Base-by-base conservation (phyloP, 1,140 invertebrate species). In the Drosophila seguyi region DNA sequence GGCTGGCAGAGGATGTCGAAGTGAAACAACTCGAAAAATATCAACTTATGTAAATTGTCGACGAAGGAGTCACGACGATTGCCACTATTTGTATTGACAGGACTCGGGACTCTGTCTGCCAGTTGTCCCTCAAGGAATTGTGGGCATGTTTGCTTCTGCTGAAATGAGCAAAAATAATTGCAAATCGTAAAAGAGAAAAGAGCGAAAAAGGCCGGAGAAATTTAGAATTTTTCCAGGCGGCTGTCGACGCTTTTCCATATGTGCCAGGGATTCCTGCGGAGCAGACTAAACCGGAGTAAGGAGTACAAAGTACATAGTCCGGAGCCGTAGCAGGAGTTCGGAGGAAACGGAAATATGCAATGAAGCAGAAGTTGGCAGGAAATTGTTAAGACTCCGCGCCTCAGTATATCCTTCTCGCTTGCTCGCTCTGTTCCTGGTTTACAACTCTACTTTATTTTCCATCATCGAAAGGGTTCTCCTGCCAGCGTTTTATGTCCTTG, bases 161-260 rank as follows among this genome's bases (percentile, higher is more conserved):
- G 84, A 88, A 88, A 90, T 88, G 84, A 90, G 84, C 84, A 88
- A 88, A 88, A 88, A 88, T 88, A 88, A 88, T 88, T 88, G 84
- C 84, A 78, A 88, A 88, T 88, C 84, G 84, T 88, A 88, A 88
- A 88, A 79, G 75, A 79, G 56, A 45, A 75, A 72, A 58, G 55
- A 58, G n/a, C 10, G 29, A 22, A 22, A 11, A 36, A 38, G 18
- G 13, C 18, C 13, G 18, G 8, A 39, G 22, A 42, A 34, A 50
- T 31, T 22, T 41, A 39, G 25, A 67, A 76, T 53, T 53, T 65
- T 78, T 85, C 47, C 74, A 84, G 78, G 52, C 83, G 78, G 62
- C 78, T 77, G 69, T 76, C 74, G 31, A 56, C 57, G 67, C 65
- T 50, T 71, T 61, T 71, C 75, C 68, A 75, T 59, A 63, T 76